Percentiles rank a stretch among this genome's conserved stretches.
Evolutionary conservation across 2,113 vertebrate species (phyloP).

Genomic region (Ophthalmolycus amberensis): DNA sequence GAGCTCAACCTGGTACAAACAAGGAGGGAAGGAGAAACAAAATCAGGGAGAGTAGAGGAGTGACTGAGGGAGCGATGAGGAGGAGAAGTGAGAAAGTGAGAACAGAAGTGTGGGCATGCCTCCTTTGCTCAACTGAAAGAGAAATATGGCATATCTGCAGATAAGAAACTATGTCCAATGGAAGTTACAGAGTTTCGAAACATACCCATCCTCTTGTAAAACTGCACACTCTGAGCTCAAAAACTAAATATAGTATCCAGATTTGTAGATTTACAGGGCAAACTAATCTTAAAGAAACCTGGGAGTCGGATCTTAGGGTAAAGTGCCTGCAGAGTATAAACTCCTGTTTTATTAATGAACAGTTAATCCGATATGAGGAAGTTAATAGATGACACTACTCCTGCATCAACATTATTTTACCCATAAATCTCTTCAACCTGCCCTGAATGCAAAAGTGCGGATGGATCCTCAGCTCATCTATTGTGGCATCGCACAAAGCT

Average conservation of each 20-base stretch:
- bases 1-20: constrained; percentile 75
- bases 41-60: background rate
- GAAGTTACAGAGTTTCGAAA: background rate
- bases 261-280: background rate
- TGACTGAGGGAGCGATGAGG: background rate
- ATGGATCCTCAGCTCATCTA: too few relatives aligned
- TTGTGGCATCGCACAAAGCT: too few relatives aligned
- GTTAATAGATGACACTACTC: too few relatives aligned
- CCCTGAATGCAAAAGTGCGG: too few relatives aligned
- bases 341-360: background rate
- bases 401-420: too few relatives aligned
- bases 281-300: background rate
- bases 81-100: background rate
- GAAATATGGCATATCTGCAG: background rate
- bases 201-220: background rate
- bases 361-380: background rate
- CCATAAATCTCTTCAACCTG: too few relatives aligned
- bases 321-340: background rate
- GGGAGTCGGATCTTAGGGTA: background rate
- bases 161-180: background rate
- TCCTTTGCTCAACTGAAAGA: background rate
- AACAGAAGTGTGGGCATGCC: background rate
- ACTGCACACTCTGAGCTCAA: too few relatives aligned
- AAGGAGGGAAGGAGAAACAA: background rate
- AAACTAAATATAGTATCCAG: background rate